Evolutionary conservation across 2,797 vertebrate species (phyloP), one percentile per base, ranked within the genome.

Genomic region (Onychomys arenicola): DNA sequence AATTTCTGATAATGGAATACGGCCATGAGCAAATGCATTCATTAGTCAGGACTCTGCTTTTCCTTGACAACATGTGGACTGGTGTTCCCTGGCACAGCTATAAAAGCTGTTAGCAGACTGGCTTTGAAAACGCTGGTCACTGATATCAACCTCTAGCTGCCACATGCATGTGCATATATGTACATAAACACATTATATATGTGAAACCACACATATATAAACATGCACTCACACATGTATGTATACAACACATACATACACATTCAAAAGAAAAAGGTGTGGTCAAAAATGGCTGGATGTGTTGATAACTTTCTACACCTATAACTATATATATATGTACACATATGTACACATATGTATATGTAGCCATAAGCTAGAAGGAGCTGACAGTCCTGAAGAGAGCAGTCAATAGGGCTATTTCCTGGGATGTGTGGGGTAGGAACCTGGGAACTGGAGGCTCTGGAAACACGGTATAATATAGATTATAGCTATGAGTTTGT

Each of bases 401-500:
- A 6, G 14, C 7, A 29, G 37, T 12, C 34, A 76, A 32, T 32
- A 17, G 23, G 81, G 82, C 13, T 7, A 43, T 82, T 77, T 46
- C 37, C n/a, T 61, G 49, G 69, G 46, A 86, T 89, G 37, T 57
- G 67, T 6, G 11, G 14, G 27, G 13, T 19, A 88, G 61, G 37
- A 83, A 63, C 12, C 59, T 32, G 37, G 63, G 40, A 46, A 13
- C 21, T 77, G 34, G 34, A 80, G 23, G 12, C 81, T 52, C 73
- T 34, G 63, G 81, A 49, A 80, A 25, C 1, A 34, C 63, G 25
- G n/a, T 75, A 23, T 69, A 21, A 73, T 32, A 2, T 16, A 89
- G 73, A 85, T 90, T 71, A 59, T 84, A 93, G 46, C 37, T 77
- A 52, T 84, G 34, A 91, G 86, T 90, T 81, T 59, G 6, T n/a